phyloP scores from a whole-genome alignment of 37 sponge, comb jelly and placozoan species.

The Dysidea cf. avara region DNA sequence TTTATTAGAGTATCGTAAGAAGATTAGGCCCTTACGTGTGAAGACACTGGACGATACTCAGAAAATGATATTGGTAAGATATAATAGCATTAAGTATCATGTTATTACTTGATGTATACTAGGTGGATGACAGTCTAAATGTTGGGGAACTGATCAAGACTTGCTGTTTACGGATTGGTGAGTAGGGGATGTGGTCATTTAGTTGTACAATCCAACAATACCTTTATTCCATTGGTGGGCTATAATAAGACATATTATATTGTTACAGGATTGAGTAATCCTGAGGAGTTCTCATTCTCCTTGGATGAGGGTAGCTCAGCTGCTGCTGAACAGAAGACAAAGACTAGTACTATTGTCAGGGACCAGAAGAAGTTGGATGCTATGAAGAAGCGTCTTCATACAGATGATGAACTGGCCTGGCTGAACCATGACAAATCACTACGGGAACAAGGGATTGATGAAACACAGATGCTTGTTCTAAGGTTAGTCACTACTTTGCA shows the following conservation, averaged over 20 bases:
- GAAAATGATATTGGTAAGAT: constrained; percentile 45
- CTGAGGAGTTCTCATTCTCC: constrained; percentile 57
- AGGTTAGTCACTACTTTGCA: too few relatives aligned
- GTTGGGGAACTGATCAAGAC: constrained; percentile 37
- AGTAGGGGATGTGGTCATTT: background rate
- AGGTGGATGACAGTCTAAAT: constrained; percentile 54
- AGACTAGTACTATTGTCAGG: too few relatives aligned
- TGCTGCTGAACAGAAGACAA: too few relatives aligned
- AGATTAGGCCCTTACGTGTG: constrained; percentile 50
- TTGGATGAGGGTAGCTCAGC: constrained; percentile 46
- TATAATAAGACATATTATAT: background rate
- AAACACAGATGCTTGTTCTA: constrained; percentile 33
- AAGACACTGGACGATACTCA: constrained; percentile 54
- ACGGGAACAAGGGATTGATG: constrained; percentile 45
- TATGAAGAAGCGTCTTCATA: constrained; percentile 36
- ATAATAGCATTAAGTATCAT: too few relatives aligned
- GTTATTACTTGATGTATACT: background rate
- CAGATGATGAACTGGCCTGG: constrained; percentile 61
- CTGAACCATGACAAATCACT: constrained; percentile 52
- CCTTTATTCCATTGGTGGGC: background rate
- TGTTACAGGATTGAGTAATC: constrained; percentile 33
- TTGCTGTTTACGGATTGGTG: constrained; percentile 50
- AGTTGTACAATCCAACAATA: background rate
- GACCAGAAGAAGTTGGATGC: constrained; percentile 51
- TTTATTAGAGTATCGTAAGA: constrained; percentile 46